These are phyloP conservation scores for Bergia puertoricense DNA, from an alignment of 92 coral and sea anemone species.

Conservation along the genomic window DNA sequence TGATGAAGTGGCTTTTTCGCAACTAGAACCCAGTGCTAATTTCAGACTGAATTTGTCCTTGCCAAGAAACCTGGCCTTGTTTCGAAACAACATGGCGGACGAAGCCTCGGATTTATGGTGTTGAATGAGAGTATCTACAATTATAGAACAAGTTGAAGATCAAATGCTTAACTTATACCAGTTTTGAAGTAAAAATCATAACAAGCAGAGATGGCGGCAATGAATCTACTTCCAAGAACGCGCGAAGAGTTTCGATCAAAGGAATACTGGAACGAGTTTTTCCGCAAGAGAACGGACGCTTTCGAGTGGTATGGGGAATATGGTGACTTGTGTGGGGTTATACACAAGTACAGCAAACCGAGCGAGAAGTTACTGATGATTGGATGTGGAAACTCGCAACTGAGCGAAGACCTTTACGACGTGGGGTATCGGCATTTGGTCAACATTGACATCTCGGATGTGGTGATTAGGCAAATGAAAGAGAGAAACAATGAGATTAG, in stretches of 20 bases:
- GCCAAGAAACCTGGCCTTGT: conserved; percentile 20
- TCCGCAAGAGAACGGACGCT: conserved; percentile 53
- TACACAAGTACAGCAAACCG: conserved; percentile 81
- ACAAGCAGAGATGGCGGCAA: not conserved
- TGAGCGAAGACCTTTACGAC: conserved; percentile 85
- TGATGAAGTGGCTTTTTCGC: too few species aligned
- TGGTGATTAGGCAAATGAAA: conserved; percentile 56
- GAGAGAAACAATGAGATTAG: conserved; percentile 69
- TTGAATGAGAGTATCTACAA: too few species aligned
- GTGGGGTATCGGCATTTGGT: conserved; percentile 75
- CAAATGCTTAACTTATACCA: too few species aligned
- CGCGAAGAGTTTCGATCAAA: conserved; percentile 57
- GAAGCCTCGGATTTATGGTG: not conserved
- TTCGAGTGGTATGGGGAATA: conserved; percentile 77
- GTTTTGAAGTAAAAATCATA: not conserved
- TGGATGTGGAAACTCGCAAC: conserved; percentile 63
- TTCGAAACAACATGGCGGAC: conserved; percentile 32
- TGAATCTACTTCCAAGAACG: conserved; percentile 67
- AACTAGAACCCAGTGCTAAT: too few species aligned
- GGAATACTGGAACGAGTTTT: conserved; percentile 74
- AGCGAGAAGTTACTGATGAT: conserved; percentile 60
- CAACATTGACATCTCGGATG: conserved; percentile 81
- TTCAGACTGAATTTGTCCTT: too few species aligned
- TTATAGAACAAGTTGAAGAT: too few species aligned
- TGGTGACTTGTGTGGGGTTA: conserved; percentile 60